A percentile compares a stretch with the other conserved stretches of the same genome.
phyloP scores from a whole-genome alignment of 1,140 invertebrate species.

The Cydia strobilella region DNA sequence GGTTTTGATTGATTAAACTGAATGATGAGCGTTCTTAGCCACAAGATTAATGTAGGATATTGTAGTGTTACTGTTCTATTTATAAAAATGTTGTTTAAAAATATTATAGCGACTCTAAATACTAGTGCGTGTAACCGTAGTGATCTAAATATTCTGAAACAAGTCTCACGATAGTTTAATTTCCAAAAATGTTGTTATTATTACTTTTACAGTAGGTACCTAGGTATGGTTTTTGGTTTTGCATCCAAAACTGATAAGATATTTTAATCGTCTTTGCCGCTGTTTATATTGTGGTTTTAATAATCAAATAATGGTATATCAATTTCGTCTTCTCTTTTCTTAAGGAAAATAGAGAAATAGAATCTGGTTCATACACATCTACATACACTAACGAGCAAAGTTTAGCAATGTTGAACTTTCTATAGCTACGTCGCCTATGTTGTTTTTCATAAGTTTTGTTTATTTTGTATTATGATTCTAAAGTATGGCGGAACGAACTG shows the following conservation, averaged over 20 bases:
- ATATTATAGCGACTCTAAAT: too few species aligned
- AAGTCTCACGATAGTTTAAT: too few species aligned
- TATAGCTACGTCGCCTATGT: background rate
- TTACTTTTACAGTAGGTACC: background rate
- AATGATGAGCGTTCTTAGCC: background rate
- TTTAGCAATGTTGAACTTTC: background rate
- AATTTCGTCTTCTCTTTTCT: too few species aligned
- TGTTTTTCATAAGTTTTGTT: background rate
- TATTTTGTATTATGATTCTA: conserved; percentile 4
- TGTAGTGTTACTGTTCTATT: background rate
- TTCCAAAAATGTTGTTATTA: background rate
- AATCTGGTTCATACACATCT: background rate
- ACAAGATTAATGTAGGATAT: background rate
- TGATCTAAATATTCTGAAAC: too few species aligned
- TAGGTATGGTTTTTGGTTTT: too few species aligned
- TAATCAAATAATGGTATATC: too few species aligned
- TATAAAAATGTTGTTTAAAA: background rate
- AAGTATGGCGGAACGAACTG: background rate
- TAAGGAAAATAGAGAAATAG: background rate
- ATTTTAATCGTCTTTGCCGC: too few species aligned
- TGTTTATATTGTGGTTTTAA: too few species aligned
- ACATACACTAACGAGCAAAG: background rate
- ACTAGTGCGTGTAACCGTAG: too few species aligned
- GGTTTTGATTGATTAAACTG: conserved; percentile 21
- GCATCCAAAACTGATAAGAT: too few species aligned